Conservation (phyloP, 1,140 invertebrate genomes). For the Cheumatopsyche charites region DNA sequence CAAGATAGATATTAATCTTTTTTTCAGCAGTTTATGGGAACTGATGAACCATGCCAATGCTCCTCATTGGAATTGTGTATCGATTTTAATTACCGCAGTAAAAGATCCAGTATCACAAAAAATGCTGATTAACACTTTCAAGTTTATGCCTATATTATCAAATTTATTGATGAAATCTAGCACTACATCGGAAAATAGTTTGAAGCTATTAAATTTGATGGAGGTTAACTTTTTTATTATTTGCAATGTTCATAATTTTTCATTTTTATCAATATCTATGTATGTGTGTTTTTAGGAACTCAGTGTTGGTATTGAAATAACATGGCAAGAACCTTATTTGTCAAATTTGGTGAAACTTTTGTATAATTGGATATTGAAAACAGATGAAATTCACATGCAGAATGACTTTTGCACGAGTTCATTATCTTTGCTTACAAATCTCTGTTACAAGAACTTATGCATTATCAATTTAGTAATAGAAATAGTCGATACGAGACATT, state of each 20-base stretch:
- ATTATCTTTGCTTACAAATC: conserved; percentile 72
- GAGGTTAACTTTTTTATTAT: conserved; percentile 54
- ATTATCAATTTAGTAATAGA: conserved; percentile 70
- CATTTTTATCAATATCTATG: background rate
- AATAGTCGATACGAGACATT: conserved; percentile 68
- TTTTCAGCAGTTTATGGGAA: conserved; percentile 59
- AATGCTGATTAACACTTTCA: conserved; percentile 66
- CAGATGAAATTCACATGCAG: conserved; percentile 57
- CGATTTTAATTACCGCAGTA: conserved; percentile 66
- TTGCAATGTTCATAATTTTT: background rate
- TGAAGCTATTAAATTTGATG: conserved; percentile 61
- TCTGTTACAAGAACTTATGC: conserved; percentile 73
- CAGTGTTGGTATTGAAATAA: conserved; percentile 73
- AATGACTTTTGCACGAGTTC: conserved; percentile 61
- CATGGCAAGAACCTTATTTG: conserved; percentile 73
- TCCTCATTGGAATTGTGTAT: conserved; percentile 66
- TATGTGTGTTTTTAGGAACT: conserved; percentile 62
- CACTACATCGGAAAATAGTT: conserved; percentile 62
- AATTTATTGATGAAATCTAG: conserved; percentile 61
- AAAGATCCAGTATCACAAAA: conserved; percentile 65
- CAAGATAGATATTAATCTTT: conserved; percentile 57
- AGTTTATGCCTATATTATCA: conserved; percentile 68
- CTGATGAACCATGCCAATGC: conserved; percentile 56
- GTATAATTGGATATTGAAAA: conserved; percentile 66
- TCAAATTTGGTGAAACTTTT: conserved; percentile 66